phyloP scores from a whole-genome alignment of 2,113 vertebrate species.

The Trogon melanurus region DNA sequence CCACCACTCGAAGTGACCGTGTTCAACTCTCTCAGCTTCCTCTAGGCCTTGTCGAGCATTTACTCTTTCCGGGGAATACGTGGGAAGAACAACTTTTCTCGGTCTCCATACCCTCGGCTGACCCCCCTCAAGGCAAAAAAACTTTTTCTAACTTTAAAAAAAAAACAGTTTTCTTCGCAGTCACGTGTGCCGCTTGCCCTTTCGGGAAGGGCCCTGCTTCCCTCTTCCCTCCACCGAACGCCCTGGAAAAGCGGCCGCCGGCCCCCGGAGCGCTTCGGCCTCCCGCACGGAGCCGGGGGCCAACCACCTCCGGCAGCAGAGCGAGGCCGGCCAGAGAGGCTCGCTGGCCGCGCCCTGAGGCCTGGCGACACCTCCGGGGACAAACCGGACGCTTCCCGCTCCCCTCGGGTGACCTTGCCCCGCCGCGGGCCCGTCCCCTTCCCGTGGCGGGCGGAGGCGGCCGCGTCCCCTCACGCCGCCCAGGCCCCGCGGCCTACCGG shows the following conservation, averaged over 20 bases:
- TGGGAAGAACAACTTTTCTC: fast-evolving
- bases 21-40: fast-evolving
- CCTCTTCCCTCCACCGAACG: fast-evolving
- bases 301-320: neutral
- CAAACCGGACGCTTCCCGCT: neutral
- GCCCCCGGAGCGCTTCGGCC: fast-evolving
- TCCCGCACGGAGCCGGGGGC: neutral
- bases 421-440: neutral
- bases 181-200: neutral
- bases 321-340: too few relatives aligned
- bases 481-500: neutral
- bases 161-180: neutral
- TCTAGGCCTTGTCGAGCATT: neutral
- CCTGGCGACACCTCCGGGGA: neutral
- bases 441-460: too few relatives aligned
- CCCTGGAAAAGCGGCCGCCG: neutral
- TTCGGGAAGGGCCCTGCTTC: neutral
- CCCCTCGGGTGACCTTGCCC: neutral
- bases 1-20: fast-evolving
- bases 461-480: too few relatives aligned
- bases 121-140: fast-evolving
- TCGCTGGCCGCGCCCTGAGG: neutral
- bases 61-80: neutral
- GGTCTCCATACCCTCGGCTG: neutral
- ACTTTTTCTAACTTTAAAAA: neutral